Evolutionary conservation across 2,888 invertebrate species (phyloP), one percentile per base, ranked within the genome.

Genomic region (Fabriciana adippe): DNA sequence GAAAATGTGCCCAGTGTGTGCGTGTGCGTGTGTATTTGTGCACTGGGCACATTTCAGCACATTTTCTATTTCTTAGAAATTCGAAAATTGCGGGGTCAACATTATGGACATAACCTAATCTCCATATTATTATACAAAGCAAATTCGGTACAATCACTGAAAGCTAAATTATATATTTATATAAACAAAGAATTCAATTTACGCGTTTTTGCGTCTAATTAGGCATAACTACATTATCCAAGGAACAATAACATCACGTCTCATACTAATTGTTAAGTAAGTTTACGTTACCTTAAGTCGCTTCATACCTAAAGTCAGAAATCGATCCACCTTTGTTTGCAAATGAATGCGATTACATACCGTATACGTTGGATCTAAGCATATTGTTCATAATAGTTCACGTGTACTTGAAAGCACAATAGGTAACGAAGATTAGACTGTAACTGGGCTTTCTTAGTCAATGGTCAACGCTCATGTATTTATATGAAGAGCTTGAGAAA

Each of bases 311-410:
- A 47, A 54, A 60, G 54, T 60, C 54, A 66, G 48, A 60, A 66
- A 60, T 66, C 35, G 60, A 68, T 60, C 48, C 60, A 64, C 55
- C 68, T 60, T 68, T 64, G 60, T 64, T 60, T 55, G 55, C 64
- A 68, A 64, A 68, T 64, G 51, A 64, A 55, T n/a, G 55, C 41
- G 57, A 57, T 57, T 64, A 64, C 55, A 41, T 47, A 41, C 53
- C 68, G 35, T 60, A 64, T 62, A 54, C 50, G 51, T 50, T 18
- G 50, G 54, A 61, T 57, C 31, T 61, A 55, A 48, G 69, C 61
- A 69, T 65, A 71, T 73, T 73, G 69, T 71, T 64, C 59, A n/a
- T 51, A 67, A 67, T 67, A 62, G 64, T 48, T 69, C 68, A 63
- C 66, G 61, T 68, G 66, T 61, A 59, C 59, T 50, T 55, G 63